phyloP scores from a whole-genome alignment of 2,113 vertebrate species.

The Candoia aspera region DNA sequence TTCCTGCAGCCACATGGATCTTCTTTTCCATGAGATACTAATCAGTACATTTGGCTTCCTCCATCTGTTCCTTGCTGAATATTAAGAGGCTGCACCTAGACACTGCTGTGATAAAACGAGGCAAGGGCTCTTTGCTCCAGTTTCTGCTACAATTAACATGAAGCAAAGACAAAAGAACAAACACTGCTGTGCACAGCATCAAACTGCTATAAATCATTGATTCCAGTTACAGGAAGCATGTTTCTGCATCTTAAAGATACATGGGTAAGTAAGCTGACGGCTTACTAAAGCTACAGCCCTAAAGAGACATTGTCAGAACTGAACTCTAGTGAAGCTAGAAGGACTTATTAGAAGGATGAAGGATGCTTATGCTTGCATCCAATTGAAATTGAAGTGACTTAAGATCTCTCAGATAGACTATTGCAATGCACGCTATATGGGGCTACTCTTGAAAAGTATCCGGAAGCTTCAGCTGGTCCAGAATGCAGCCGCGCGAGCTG shows the following conservation, averaged over 20 bases:
- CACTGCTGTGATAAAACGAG: slow-evolving; percentile 23
- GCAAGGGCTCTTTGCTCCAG: slow-evolving; percentile 6
- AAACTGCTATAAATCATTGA: background rate
- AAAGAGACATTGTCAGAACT: background rate
- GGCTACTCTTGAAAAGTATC: no score
- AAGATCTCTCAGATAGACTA: no score
- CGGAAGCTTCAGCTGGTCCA: no score
- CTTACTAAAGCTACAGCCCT: background rate
- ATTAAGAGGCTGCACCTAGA: slow-evolving; percentile 24
- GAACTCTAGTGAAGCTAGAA: background rate
- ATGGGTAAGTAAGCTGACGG: background rate
- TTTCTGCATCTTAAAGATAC: background rate
- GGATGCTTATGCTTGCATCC: background rate
- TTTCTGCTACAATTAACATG: slow-evolving; percentile 32
- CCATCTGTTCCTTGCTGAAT: slow-evolving; percentile 49
- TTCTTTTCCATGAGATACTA: slow-evolving; percentile 12
- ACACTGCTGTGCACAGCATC: background rate
- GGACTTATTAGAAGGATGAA: background rate
- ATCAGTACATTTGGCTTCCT: slow-evolving; percentile 53
- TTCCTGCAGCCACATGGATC: background rate
- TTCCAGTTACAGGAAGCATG: background rate
- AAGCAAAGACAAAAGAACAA: slow-evolving; percentile 44
- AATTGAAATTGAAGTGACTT: background rate
- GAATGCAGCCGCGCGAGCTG: no score
- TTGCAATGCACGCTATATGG: no score